Conservation (phyloP, 2,797 vertebrate genomes). For the Eutrigla gurnardus region DNA sequence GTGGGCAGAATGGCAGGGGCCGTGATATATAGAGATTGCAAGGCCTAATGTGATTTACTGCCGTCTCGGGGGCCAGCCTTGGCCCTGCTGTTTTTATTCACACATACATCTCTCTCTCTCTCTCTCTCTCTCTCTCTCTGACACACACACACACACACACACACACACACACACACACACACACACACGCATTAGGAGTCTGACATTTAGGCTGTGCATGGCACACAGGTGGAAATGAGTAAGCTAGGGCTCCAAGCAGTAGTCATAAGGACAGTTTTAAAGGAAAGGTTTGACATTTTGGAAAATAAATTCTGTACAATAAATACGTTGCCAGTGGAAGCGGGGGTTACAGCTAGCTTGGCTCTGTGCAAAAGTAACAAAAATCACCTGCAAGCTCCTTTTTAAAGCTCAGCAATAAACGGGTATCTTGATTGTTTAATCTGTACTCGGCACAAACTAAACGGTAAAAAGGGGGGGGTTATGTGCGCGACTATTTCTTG, state of each 20-base stretch:
- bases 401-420: neutral
- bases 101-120: slow-evolving; percentile 30
- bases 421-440: neutral
- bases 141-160: slow-evolving; percentile 24
- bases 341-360: too few species aligned
- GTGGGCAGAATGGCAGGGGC: slow-evolving; percentile 47
- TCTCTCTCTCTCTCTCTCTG: too few species aligned
- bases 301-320: neutral
- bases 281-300: neutral
- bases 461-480: neutral
- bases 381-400: neutral
- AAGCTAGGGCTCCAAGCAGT: neutral
- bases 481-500: neutral
- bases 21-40: slow-evolving; percentile 70
- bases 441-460: neutral
- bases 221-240: slow-evolving; percentile 39
- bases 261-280: neutral
- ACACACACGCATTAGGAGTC: slow-evolving; percentile 64
- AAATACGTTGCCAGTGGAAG: neutral
- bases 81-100: slow-evolving; percentile 64
- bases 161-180: slow-evolving; percentile 27
- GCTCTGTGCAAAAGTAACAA: neutral
- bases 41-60: slow-evolving; percentile 74
- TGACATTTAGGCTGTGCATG: slow-evolving; percentile 74
- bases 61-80: slow-evolving; percentile 56